A percentile compares a stretch with the other conserved stretches of the same genome.
These are phyloP conservation scores for Macrosiphum euphorbiae DNA, from an alignment of 2,888 invertebrate species.

Conservation along the genomic window DNA sequence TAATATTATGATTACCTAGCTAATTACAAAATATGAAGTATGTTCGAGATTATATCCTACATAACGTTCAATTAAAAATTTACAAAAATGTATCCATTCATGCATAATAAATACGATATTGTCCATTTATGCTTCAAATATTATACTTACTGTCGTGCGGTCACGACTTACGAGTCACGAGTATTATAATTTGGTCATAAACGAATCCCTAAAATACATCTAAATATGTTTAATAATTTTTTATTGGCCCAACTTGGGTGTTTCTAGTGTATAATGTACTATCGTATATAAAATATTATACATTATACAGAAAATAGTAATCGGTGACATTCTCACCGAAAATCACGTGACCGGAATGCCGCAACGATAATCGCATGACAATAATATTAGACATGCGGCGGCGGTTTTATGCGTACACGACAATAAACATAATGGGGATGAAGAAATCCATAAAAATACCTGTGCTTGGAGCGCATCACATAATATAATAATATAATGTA, in stretches of 20 bases:
- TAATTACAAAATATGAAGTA: neutral
- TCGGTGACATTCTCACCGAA: constrained; percentile 17
- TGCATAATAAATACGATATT: neutral
- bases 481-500: neutral
- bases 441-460: constrained; percentile 41
- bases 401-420: constrained; percentile 20
- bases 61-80: neutral
- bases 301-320: neutral
- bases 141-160: neutral
- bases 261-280: neutral
- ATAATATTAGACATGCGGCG: constrained; percentile 12
- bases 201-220: neutral
- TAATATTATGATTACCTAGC: neutral
- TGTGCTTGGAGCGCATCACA: neutral
- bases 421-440: constrained; percentile 33
- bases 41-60: neutral
- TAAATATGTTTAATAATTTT: neutral
- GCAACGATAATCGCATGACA: constrained; percentile 20
- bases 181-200: neutral
- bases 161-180: neutral
- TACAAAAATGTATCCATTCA: neutral
- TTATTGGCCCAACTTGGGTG: neutral
- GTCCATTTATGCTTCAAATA: neutral
- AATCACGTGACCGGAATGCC: constrained; percentile 48
- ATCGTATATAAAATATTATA: neutral